Evolutionary conservation across 2,888 invertebrate species (phyloP), one percentile per base, ranked within the genome.

Genomic region (Drosophila maculinotata): DNA sequence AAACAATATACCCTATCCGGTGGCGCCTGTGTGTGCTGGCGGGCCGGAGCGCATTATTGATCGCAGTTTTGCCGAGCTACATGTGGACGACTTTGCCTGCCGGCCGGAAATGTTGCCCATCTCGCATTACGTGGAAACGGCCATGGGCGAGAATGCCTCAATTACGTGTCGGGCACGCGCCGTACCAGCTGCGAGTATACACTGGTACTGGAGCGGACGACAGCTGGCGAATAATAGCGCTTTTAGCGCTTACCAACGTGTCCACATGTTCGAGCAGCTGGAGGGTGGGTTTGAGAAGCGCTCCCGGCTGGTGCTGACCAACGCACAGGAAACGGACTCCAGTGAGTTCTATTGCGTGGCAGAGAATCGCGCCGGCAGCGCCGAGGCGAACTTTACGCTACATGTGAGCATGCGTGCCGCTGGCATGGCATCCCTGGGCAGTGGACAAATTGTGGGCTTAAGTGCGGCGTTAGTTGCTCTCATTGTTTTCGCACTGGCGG

Each of bases 271-370:
- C 83, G 97, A 97, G 92, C 95, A 95, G 68, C 53, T 83, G 3
- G 81, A 76, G 26, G 77, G 83, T 0, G 94, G 94, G 44, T 94
- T 94, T 60, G 95, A 95, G 87, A 96, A 96, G 91, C 94, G 94
- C 72, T 97, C 96, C 63, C 94, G 94, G 6, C 92, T 97, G 63
- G 93, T 96, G 56, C 92, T 97, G 38, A 96, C 96, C 28, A 96
- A 97, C 89, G 95, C 96, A 15, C 96, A 96, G 91, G 96, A 96
- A 90, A 93, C 95, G 1, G 96, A 96, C 89, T 95, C 96, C 0
- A 95, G 95, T 58, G 96, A 96, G 85, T 97, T 97, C 92, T 96
- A 96, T 90, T 97, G 97, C 91, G 95, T 97, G 1, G 97, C 97
- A 7, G 97, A 97, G 91, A 98, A 97, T 91, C 94, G 95, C 65